These are phyloP conservation scores for Fragum fragum DNA, from an alignment of 2,888 invertebrate species.

Conservation along the genomic window DNA sequence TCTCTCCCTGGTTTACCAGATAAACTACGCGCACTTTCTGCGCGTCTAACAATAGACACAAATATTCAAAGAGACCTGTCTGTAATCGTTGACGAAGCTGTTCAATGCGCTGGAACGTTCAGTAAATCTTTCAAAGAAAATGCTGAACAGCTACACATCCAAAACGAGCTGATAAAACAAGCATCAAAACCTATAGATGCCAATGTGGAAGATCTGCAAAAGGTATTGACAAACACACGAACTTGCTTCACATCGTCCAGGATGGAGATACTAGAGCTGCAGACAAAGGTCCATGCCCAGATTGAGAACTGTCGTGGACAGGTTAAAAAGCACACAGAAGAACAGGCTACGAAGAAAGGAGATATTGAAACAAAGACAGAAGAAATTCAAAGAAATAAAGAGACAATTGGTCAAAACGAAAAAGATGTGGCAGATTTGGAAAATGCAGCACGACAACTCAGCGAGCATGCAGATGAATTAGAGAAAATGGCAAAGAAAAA, in stretches of 20 bases:
- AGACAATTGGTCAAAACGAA: not conserved
- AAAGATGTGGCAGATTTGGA: not conserved
- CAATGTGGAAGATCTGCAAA: not conserved
- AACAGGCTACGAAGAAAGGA: not conserved
- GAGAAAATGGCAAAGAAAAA: not conserved
- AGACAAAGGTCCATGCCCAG: slow-evolving; percentile 4
- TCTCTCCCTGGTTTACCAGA: slow-evolving; percentile 13
- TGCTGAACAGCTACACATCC: not conserved
- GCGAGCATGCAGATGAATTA: not conserved
- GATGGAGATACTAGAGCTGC: not conserved
- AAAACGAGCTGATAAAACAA: slow-evolving; percentile 5
- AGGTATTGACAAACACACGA: not conserved
- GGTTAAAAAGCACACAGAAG: not conserved
- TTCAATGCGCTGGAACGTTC: slow-evolving; percentile 10
- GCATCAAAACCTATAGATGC: not conserved
- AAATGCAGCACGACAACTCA: not conserved
- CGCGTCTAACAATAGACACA: not conserved
- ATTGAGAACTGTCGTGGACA: slow-evolving; percentile 20
- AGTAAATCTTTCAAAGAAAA: slow-evolving; percentile 11
- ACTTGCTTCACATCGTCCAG: not conserved
- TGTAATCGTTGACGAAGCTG: not conserved
- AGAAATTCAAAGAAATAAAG: not conserved
- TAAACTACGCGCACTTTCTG: not conserved
- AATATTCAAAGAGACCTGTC: not conserved
- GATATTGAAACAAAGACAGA: not conserved